These are phyloP conservation scores for Mongoloraphidia duomilia DNA, from an alignment of 2,888 invertebrate genomes.

Conservation along the genomic window DNA sequence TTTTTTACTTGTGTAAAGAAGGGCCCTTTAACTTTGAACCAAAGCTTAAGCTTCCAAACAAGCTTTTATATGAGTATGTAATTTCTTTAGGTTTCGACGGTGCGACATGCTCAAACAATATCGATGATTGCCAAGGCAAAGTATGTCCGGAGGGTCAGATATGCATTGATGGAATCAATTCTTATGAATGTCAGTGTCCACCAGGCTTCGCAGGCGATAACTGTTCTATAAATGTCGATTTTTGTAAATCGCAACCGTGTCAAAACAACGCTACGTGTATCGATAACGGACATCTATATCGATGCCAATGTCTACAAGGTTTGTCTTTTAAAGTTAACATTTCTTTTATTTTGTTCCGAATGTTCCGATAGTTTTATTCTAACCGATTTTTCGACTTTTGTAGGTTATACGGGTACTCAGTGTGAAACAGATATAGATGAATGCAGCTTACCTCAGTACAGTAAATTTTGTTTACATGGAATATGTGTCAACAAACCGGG, in stretches of 20 bases:
- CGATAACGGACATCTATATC: conserved; percentile 46
- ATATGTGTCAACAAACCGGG: conserved; percentile 67
- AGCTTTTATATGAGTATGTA: neutral
- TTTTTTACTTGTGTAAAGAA: no score
- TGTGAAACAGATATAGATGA: conserved; percentile 62
- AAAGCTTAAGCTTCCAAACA: no score
- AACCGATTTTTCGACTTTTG: no score
- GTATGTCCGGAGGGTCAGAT: conserved; percentile 31
- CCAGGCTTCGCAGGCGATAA: conserved; percentile 43
- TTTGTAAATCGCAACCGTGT: conserved; percentile 51
- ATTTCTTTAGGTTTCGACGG: conserved; percentile 42
- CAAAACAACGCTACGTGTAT: conserved; percentile 58
- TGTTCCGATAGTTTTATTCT: no score
- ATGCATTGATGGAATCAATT: conserved; percentile 31
- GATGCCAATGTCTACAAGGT: conserved; percentile 56
- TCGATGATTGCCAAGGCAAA: conserved; percentile 47
- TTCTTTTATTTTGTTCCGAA: conserved; percentile 2
- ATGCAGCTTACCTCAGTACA: conserved; percentile 38
- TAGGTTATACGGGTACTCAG: conserved; percentile 22
- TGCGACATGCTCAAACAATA: conserved; percentile 44
- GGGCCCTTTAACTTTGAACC: no score
- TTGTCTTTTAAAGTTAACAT: no score
- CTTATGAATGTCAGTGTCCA: conserved; percentile 45
- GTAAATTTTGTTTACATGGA: conserved; percentile 61
- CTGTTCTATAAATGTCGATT: conserved; percentile 39